phyloP scores from a whole-genome alignment of 2,797 vertebrate genomes.

The Acridotheres tristis region DNA sequence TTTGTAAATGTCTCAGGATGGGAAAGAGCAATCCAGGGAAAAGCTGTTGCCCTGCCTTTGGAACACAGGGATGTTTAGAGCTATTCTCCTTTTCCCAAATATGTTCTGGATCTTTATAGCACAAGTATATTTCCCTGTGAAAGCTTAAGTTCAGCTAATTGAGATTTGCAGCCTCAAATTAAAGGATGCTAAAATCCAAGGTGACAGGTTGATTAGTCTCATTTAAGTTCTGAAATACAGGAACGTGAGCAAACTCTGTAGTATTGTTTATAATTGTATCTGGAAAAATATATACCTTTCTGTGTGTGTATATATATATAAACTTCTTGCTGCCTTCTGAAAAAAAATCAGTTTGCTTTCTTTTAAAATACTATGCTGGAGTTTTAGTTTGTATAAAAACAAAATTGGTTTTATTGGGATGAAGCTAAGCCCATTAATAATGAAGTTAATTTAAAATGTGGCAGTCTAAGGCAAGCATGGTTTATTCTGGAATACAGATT shows the following conservation, averaged over 20 bases:
- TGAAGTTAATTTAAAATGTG: background rate
- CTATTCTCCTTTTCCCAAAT: background rate
- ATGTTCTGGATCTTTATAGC: background rate
- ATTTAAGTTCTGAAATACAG: background rate
- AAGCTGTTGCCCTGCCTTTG: background rate
- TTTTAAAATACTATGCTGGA: background rate
- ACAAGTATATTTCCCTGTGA: background rate
- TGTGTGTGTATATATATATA: background rate
- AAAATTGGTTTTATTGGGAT: background rate
- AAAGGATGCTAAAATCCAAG: background rate
- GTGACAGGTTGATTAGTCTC: background rate
- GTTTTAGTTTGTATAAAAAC: background rate
- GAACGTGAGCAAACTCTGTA: background rate
- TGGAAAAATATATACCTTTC: background rate
- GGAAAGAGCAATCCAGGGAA: background rate
- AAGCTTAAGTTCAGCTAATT: background rate
- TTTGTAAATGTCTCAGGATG: slow-evolving; percentile 7
- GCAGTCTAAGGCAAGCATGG: background rate
- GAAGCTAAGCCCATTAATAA: background rate
- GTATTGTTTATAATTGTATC: background rate
- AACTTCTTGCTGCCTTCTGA: background rate
- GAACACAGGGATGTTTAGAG: background rate
- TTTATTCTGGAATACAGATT: background rate
- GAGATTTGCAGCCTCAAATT: slow-evolving; percentile 15
- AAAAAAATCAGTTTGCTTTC: background rate